Conservation (phyloP, 2,797 vertebrate species). For the Cossypha dichroa region DNA sequence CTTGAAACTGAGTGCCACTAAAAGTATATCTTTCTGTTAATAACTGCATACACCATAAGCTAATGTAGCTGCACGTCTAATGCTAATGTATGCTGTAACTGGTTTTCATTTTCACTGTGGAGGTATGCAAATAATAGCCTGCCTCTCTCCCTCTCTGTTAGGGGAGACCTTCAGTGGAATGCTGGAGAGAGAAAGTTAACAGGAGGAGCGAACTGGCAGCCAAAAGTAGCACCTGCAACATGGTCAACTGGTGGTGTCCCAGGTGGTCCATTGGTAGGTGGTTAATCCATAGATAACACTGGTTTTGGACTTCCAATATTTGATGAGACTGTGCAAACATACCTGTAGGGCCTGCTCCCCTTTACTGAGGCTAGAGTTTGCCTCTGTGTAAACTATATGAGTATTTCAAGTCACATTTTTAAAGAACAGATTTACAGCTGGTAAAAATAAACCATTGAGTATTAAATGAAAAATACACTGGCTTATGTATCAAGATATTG, state of each 20-base stretch:
- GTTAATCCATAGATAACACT: background rate
- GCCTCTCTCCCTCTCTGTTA: constrained; percentile 25
- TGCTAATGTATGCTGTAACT: background rate
- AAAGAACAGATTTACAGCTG: background rate
- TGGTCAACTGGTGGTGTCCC: constrained; percentile 85
- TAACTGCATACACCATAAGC: constrained; percentile 18
- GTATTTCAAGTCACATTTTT: background rate
- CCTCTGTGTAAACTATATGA: background rate
- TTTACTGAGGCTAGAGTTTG: background rate
- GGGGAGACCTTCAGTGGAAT: constrained; percentile 91
- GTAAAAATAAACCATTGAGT: background rate
- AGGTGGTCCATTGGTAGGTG: constrained; percentile 86
- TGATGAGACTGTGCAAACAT: background rate
- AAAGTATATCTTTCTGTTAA: background rate
- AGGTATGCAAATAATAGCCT: background rate
- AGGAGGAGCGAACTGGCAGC: constrained; percentile 97
- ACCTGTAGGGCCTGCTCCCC: fast-evolving
- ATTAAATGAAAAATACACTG: background rate
- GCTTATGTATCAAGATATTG: fast-evolving
- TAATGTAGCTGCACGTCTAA: background rate
- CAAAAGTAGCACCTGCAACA: constrained; percentile 91
- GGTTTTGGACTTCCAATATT: background rate
- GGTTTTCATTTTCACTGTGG: background rate
- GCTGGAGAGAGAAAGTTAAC: constrained; percentile 93
- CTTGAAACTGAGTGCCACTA: background rate